phyloP scores from a whole-genome alignment of 2,113 vertebrate species.

The Prionailurus bengalensis region DNA sequence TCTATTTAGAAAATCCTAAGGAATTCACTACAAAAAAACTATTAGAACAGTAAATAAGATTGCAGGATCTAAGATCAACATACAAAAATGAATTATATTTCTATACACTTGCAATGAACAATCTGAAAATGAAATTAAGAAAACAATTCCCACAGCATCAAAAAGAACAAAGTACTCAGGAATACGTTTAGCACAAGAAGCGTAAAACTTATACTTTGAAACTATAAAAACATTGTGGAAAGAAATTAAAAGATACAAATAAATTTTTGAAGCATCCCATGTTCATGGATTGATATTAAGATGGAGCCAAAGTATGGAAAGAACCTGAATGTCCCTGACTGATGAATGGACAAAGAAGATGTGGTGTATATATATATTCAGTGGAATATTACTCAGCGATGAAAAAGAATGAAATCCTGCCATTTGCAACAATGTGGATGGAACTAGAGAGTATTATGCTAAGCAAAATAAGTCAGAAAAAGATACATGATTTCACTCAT shows the following conservation, averaged over 20 bases:
- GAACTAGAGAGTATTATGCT: too few relatives aligned
- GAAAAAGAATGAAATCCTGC: too few relatives aligned
- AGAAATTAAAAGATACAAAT: slow-evolving; percentile 4
- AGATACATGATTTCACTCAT: too few relatives aligned
- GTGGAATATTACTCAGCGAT: too few relatives aligned
- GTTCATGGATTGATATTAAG: not conserved
- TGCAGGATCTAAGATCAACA: not conserved
- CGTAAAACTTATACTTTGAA: not conserved
- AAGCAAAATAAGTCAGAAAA: too few relatives aligned
- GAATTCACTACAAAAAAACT: not conserved
- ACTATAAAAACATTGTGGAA: not conserved
- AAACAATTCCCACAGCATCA: not conserved
- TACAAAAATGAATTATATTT: slow-evolving; percentile 22
- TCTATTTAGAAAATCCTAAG: slow-evolving; percentile 19
- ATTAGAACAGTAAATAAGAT: not conserved
- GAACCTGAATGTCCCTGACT: too few relatives aligned
- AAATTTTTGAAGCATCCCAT: not conserved
- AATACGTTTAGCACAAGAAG: slow-evolving; percentile 4
- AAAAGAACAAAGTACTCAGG: slow-evolving; percentile 37
- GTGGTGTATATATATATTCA: too few relatives aligned
- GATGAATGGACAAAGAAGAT: too few relatives aligned
- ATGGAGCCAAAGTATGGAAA: not conserved
- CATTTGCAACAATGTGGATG: too few relatives aligned
- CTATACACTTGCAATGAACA: not conserved
- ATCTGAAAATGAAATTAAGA: not conserved